Evolutionary conservation across 2,797 vertebrate genomes (phyloP).

Genomic region (Enteromius anoplus): DNA sequence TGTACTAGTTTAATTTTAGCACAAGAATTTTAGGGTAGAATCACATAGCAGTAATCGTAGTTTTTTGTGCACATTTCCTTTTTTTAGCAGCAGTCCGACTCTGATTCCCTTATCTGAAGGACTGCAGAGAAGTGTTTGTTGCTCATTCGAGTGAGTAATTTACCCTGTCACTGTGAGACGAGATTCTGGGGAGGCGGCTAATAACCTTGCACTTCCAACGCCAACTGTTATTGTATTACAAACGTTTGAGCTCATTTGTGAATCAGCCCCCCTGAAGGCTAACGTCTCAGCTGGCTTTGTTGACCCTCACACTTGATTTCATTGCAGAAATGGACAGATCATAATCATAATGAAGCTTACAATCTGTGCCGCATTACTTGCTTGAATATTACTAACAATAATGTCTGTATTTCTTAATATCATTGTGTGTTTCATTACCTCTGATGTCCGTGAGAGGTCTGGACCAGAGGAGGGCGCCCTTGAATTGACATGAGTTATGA

Average conservation of each 20-base stretch:
- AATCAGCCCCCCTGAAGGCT: slow-evolving; percentile 12
- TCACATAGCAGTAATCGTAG: neutral
- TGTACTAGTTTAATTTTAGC: neutral
- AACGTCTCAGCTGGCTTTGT: slow-evolving; percentile 7
- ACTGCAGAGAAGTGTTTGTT: neutral
- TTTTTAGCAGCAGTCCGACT: neutral
- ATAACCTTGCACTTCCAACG: neutral
- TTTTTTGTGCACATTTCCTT: neutral
- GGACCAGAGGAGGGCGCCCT: slow-evolving; percentile 24
- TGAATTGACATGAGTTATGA: neutral
- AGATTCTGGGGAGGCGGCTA: neutral
- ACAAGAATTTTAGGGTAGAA: neutral
- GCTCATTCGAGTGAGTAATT: slow-evolving; percentile 3
- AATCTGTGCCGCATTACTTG: neutral
- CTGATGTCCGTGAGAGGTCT: neutral
- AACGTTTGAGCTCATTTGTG: slow-evolving; percentile 16
- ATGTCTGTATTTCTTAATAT: neutral
- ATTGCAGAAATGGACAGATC: neutral
- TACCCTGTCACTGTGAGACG: neutral
- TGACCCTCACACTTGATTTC: neutral
- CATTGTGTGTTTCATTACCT: neutral
- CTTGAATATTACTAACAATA: neutral
- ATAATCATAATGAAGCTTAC: neutral
- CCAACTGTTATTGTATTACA: neutral
- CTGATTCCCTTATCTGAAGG: neutral